phyloP scores from a whole-genome alignment of 2,888 invertebrate species.

The Hypomecis atomaria region DNA sequence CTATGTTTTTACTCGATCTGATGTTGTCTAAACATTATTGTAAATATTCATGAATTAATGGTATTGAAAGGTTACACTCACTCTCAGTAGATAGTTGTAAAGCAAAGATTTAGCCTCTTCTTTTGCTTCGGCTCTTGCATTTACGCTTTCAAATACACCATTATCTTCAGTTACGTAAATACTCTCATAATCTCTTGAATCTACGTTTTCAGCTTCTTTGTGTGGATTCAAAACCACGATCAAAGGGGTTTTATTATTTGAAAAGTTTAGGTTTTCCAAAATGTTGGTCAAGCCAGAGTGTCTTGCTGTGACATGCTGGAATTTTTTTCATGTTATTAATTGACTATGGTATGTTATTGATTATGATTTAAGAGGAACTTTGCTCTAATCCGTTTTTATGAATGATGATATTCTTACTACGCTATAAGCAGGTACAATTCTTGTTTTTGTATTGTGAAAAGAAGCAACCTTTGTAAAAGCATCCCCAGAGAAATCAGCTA shows the following conservation, averaged over 20 bases:
- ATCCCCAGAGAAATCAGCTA: too few species aligned
- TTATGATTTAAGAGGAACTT: too few species aligned
- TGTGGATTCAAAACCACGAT: slow-evolving; percentile 11
- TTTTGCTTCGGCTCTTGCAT: slow-evolving; percentile 7
- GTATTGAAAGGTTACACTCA: not conserved
- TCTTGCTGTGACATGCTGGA: slow-evolving; percentile 14
- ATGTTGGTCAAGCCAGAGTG: not conserved
- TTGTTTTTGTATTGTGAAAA: too few species aligned
- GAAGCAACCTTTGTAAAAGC: too few species aligned
- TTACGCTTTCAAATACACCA: not conserved
- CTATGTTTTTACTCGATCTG: too few species aligned
- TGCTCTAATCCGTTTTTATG: too few species aligned
- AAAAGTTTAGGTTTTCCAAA: not conserved
- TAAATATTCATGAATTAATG: too few species aligned
- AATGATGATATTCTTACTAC: too few species aligned
- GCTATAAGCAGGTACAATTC: too few species aligned
- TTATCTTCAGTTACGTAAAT: not conserved
- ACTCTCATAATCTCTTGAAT: not conserved
- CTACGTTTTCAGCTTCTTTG: not conserved
- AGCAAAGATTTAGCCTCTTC: slow-evolving; percentile 23
- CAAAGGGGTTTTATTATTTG: not conserved
- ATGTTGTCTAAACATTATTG: too few species aligned
- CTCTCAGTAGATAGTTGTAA: slow-evolving; percentile 22
- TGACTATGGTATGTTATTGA: too few species aligned
- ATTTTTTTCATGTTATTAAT: not conserved